phyloP scores from a whole-genome alignment of 2,888 invertebrate species.

The Mamestra brassicae region DNA sequence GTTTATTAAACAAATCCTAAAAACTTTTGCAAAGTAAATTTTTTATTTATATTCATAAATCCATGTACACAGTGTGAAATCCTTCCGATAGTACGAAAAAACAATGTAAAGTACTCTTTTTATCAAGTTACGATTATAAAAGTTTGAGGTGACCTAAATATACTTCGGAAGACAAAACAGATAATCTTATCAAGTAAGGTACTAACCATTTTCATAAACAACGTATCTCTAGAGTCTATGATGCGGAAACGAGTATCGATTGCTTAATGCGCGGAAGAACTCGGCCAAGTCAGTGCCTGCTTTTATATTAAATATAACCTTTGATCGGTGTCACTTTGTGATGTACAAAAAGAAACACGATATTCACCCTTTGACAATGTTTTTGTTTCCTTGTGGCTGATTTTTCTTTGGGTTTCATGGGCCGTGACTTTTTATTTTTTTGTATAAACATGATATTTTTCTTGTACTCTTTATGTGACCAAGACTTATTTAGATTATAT shows the following conservation, averaged over 20 bases:
- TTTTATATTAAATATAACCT: conserved; percentile 39
- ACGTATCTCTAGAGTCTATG: conserved; percentile 31
- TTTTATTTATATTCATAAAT: background rate
- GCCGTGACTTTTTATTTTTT: background rate
- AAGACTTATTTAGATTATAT: too few species aligned
- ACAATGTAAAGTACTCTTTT: too few species aligned
- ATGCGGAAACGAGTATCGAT: conserved; percentile 49
- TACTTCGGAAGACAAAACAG: background rate
- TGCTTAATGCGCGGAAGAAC: conserved; percentile 52
- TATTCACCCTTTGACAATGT: conserved; percentile 18
- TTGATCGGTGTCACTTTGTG: conserved; percentile 35
- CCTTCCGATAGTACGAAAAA: background rate
- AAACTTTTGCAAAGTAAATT: background rate
- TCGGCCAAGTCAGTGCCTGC: conserved; percentile 34
- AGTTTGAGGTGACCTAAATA: background rate
- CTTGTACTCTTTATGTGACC: background rate
- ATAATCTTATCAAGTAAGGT: background rate
- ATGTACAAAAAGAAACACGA: conserved; percentile 39
- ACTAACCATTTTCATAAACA: conserved; percentile 21
- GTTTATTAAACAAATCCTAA: background rate
- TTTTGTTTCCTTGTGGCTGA: background rate
- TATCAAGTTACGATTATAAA: background rate
- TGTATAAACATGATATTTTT: background rate
- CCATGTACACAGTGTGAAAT: background rate
- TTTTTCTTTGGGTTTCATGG: background rate